Percentiles rank a stretch among this genome's conserved stretches.
Conservation (phyloP, 1,140 invertebrate genomes). For the Melipona quadrifasciata region DNA sequence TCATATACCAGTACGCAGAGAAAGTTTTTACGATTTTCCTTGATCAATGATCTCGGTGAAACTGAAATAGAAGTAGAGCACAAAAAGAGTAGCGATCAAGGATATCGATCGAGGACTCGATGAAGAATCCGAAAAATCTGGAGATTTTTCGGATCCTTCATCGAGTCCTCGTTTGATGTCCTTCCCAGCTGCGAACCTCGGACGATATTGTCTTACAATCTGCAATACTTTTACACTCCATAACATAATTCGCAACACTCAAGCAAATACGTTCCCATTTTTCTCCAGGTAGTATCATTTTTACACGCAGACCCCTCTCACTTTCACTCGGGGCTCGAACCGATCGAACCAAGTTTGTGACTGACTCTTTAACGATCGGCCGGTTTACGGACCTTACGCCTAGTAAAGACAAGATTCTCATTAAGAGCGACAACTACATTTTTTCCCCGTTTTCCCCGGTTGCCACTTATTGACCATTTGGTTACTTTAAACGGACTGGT, state of each 20-base stretch:
- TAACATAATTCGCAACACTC: constrained; percentile 32
- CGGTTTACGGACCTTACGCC: constrained; percentile 3
- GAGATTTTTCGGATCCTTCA: no score
- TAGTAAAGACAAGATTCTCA: constrained; percentile 42
- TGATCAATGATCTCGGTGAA: constrained; percentile 29
- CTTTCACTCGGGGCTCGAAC: constrained; percentile 70
- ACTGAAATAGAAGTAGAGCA: constrained; percentile 20
- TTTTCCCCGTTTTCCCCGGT: background rate
- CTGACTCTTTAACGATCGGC: constrained; percentile 26
- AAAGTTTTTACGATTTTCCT: constrained; percentile 47
- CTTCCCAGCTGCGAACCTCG: constrained; percentile 30
- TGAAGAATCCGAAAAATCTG: no score
- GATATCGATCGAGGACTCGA: no score
- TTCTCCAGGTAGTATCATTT: constrained; percentile 50
- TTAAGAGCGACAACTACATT: constrained; percentile 38
- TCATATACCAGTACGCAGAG: background rate
- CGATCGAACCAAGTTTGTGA: constrained; percentile 41
- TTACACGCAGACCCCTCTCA: constrained; percentile 69
- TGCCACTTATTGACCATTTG: constrained; percentile 13
- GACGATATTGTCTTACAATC: constrained; percentile 47
- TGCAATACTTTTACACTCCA: constrained; percentile 36
- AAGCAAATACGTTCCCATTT: constrained; percentile 57
- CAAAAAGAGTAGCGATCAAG: constrained; percentile 22
- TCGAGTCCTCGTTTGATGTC: background rate
- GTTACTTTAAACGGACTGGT: constrained; percentile 39